Evolutionary conservation across 2,888 invertebrate genomes (phyloP).

Genomic region (Epirrita christyi): DNA sequence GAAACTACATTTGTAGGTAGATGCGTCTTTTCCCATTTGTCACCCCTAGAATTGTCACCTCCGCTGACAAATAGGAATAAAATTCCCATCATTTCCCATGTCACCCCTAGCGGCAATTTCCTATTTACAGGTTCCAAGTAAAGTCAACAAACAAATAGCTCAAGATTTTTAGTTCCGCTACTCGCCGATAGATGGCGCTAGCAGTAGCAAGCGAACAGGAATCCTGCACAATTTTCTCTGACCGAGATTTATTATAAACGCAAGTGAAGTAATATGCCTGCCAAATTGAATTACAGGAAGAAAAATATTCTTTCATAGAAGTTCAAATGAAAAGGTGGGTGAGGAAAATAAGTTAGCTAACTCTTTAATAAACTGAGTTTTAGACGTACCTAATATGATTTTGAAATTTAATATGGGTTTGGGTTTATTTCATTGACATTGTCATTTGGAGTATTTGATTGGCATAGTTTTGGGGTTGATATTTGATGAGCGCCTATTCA

Average conservation of each 20-base stretch:
- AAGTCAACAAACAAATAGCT: not conserved
- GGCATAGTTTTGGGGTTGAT: not conserved
- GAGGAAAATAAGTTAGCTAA: not conserved
- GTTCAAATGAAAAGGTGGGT: slow-evolving; percentile 18
- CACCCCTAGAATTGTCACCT: no score
- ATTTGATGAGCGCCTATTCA: not conserved
- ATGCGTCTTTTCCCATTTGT: no score
- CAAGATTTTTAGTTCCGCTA: slow-evolving; percentile 49
- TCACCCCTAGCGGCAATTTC: no score
- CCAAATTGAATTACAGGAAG: slow-evolving; percentile 22
- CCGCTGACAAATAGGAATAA: no score
- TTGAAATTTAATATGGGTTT: not conserved
- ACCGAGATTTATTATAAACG: slow-evolving; percentile 17
- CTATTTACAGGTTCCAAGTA: no score
- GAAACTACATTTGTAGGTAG: no score
- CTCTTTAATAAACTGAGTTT: slow-evolving; percentile 7
- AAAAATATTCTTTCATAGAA: slow-evolving; percentile 21
- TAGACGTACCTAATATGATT: not conserved
- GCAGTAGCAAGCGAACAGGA: slow-evolving; percentile 18
- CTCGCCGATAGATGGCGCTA: slow-evolving; percentile 68
- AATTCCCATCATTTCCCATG: no score
- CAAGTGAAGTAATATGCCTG: slow-evolving; percentile 21
- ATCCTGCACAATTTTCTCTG: slow-evolving; percentile 1
- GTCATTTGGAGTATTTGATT: slow-evolving; percentile 6
- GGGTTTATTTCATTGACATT: slow-evolving; percentile 6